Evolutionary conservation across 2,113 vertebrate genomes (phyloP).

Genomic region (Acrocephalus arundinaceus): DNA sequence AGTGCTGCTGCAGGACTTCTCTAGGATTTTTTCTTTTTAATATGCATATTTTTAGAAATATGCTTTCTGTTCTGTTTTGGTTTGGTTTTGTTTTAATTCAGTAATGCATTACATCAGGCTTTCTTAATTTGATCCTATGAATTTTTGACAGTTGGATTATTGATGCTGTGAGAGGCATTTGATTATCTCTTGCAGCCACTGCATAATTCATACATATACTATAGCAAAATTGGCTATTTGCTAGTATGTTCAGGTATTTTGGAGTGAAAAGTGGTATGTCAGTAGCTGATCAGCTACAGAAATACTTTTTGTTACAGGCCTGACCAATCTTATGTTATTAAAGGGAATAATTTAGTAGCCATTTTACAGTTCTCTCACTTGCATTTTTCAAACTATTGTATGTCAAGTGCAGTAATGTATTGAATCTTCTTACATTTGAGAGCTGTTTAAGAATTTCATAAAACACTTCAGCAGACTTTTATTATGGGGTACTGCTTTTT

Average conservation of each 20-base stretch:
- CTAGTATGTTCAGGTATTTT: background rate
- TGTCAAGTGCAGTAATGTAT: background rate
- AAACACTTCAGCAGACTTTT: background rate
- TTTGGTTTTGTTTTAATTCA: background rate
- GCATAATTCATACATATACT: background rate
- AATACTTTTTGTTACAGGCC: background rate
- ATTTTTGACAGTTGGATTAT: background rate
- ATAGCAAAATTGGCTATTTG: background rate
- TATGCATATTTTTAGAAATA: background rate
- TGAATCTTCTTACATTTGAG: background rate
- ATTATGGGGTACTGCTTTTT: background rate
- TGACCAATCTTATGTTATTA: background rate
- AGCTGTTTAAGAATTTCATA: background rate
- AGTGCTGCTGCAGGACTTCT: background rate
- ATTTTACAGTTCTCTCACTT: background rate
- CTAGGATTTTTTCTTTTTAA: background rate
- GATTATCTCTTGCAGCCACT: background rate
- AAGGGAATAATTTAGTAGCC: background rate
- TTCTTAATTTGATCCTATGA: background rate
- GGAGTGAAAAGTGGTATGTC: background rate
- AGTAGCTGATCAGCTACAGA: background rate
- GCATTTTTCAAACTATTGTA: background rate
- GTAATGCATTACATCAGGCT: background rate
- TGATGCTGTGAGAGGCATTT: background rate
- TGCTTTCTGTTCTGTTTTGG: background rate